Evolutionary conservation across 1,140 invertebrate species (phyloP), one percentile per base, ranked within the genome.

Genomic region (Bilobella aurantiaca): DNA sequence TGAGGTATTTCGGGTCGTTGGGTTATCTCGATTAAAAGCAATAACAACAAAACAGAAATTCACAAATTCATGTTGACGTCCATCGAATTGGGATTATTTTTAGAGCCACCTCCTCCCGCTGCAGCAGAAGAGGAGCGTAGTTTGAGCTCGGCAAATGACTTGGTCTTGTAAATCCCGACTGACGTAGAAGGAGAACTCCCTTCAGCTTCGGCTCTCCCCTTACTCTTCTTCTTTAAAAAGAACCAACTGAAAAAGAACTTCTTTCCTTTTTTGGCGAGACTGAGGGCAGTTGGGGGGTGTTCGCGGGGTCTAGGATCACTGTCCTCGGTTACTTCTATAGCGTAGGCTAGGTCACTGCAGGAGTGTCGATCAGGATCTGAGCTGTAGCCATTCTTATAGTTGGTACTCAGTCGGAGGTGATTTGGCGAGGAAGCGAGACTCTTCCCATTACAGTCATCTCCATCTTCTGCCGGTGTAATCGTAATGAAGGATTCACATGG

Each of bases 91-190:
- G 47, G 16, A 21, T 59, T 12, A 28, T 14, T 16, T 29, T 59
- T 32, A 21, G 58, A 16, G 25, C 58, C 27, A 16, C n/a, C n/a
- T n/a, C n/a, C n/a, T n/a, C n/a, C n/a, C n/a, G n/a, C n/a, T n/a
- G n/a, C n/a, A n/a, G n/a, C n/a, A n/a, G n/a, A n/a, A n/a, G 28
- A 3, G 5, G 58, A 14, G 5, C 42, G 21, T 21, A 63, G 18
- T 32, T 72, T 72, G 16, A 72, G 56, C 62, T 72, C 70, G 14
- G 67, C 60, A 56, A 68, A 72, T 32, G 62, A 65, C 56, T 65
- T 65, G 16, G 70, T 72, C 63, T 72, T 72, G 34, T 72, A 72
- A 63, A 72, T 72, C 5, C 69, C 65, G 62, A 59, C 34, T 25
- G 59, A 37, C 21, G n/a, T 23, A 2, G 59, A 59, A 25, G 49